These are phyloP conservation scores for Xanthorhoe spadicearia DNA, from an alignment of 2,888 invertebrate species.

Conservation along the genomic window DNA sequence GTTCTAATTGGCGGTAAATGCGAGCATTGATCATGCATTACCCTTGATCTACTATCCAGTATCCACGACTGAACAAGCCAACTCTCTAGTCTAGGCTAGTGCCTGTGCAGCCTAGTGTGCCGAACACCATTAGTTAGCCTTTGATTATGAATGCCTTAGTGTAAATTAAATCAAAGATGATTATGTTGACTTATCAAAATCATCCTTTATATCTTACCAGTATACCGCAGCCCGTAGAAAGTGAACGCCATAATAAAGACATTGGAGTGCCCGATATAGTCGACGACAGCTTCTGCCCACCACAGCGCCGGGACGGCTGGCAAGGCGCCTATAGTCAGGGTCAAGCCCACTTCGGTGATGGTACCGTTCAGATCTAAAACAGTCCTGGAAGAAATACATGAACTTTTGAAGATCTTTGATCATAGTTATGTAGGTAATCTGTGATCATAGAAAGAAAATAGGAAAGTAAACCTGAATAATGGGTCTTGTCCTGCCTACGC, in stretches of 20 bases:
- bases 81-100: too few species aligned
- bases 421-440: too few species aligned
- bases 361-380: conserved; percentile 83
- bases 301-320: conserved; percentile 89
- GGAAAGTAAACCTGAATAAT: background rate
- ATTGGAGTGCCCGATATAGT: conserved; percentile 93
- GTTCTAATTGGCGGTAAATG: too few species aligned
- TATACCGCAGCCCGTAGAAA: conserved; percentile 90
- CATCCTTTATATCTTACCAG: conserved; percentile 82
- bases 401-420: background rate
- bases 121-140: too few species aligned
- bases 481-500: too few species aligned
- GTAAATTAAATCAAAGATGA: too few species aligned
- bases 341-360: conserved; percentile 86
- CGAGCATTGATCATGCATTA: too few species aligned
- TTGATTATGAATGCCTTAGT: too few species aligned
- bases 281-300: conserved; percentile 92
- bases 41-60: too few species aligned
- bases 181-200: too few species aligned
- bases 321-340: conserved; percentile 87
- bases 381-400: conserved; percentile 75
- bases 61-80: too few species aligned
- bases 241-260: conserved; percentile 93
- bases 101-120: too few species aligned
- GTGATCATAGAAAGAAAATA: background rate